Evolutionary conservation across 1,140 invertebrate genomes (phyloP).

Genomic region (Cherax destructor): DNA sequence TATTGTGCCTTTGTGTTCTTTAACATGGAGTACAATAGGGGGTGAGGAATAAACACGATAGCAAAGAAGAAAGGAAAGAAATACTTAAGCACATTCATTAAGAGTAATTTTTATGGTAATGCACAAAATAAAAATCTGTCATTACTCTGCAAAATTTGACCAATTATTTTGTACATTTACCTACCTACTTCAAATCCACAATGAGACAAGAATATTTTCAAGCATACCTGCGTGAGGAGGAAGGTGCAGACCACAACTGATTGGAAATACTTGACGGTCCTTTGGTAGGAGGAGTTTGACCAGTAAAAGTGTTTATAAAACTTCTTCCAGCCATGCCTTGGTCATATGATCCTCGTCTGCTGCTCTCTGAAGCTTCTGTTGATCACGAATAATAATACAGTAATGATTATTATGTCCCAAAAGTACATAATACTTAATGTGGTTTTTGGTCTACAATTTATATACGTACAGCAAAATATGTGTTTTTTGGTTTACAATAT

Average conservation of each 20-base stretch:
- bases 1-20: no score
- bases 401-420: no score
- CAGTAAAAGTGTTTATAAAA: background rate
- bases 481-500: no score
- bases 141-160: background rate
- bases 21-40: no score
- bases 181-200: background rate
- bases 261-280: background rate
- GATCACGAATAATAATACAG: background rate
- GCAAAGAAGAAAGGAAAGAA: no score
- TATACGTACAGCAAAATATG: no score
- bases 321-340: background rate
- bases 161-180: background rate
- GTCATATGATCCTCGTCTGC: slow-evolving; percentile 18
- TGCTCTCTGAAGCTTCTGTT: slow-evolving; percentile 15
- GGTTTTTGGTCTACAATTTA: no score
- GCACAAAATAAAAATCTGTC: background rate
- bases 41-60: no score
- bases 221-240: slow-evolving; percentile 11
- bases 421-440: no score
- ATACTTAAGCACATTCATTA: no score
- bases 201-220: background rate
- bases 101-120: no score
- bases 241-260: background rate
- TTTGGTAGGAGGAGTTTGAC: slow-evolving; percentile 31